Conservation (phyloP, 2,888 invertebrate genomes). For the Heliconius ismenius region DNA sequence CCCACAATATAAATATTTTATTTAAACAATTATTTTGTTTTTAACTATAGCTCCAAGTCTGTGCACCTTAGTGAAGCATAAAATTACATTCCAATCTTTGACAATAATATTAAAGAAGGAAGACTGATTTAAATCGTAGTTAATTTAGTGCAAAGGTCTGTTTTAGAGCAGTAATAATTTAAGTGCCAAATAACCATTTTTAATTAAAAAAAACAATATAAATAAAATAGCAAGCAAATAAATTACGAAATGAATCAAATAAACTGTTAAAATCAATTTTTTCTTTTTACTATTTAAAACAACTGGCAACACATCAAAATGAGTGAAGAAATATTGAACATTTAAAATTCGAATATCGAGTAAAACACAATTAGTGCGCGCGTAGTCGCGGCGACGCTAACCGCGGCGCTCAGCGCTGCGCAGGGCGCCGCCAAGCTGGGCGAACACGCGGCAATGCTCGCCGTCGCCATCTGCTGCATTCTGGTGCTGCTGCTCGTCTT, state of each 20-base stretch:
- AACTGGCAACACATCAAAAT: slow-evolving; percentile 27
- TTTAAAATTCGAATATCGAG: slow-evolving; percentile 30
- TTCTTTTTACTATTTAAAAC: slow-evolving; percentile 1
- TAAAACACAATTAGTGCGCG: slow-evolving; percentile 60
- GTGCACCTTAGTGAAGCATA: background rate
- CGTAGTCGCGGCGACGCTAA: slow-evolving; percentile 62
- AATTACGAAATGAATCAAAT: slow-evolving; percentile 15
- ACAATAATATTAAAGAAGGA: slow-evolving; percentile 33
- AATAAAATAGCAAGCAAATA: background rate
- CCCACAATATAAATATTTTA: background rate
- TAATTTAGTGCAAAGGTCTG: background rate
- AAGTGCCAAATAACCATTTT: slow-evolving; percentile 13
- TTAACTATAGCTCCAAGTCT: too few relatives aligned
- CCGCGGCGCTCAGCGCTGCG: slow-evolving; percentile 66
- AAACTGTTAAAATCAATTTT: background rate
- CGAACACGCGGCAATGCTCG: slow-evolving; percentile 86
- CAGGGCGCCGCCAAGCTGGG: slow-evolving; percentile 76
- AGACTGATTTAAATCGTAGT: slow-evolving; percentile 36
- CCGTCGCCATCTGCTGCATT: slow-evolving; percentile 92
- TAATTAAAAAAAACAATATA: background rate
- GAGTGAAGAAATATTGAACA: slow-evolving; percentile 18
- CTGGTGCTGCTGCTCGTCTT: slow-evolving; percentile 90
- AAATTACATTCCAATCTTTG: slow-evolving; percentile 1
- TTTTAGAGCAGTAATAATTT: background rate
- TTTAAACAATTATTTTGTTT: background rate